Evolutionary conservation across 2,797 vertebrate species (phyloP).

Genomic region (Tadarida brasiliensis): DNA sequence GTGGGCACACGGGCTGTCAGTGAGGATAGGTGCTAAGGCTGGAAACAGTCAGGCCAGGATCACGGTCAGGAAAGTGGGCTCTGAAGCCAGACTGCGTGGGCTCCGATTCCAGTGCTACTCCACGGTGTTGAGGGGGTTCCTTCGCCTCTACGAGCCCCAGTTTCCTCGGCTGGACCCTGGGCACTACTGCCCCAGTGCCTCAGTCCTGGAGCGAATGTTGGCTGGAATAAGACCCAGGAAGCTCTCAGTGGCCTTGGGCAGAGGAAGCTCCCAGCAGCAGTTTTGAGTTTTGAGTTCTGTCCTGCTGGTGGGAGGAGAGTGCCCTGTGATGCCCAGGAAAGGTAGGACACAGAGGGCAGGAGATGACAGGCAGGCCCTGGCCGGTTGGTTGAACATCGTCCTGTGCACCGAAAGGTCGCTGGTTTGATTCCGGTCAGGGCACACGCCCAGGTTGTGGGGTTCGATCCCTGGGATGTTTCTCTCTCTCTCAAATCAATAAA

Average conservation of each 20-base stretch:
- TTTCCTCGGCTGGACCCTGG: background rate
- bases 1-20: rapidly evolving
- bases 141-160: background rate
- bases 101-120: background rate
- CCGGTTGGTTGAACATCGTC: no score
- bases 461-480: background rate
- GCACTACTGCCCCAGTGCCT: background rate
- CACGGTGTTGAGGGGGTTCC: rapidly evolving
- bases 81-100: background rate
- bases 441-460: no score
- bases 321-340: background rate
- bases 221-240: background rate
- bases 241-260: background rate
- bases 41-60: background rate
- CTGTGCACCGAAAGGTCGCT: no score
- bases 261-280: background rate
- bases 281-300: background rate
- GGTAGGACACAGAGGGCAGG: background rate
- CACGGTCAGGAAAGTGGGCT: background rate
- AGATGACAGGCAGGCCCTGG: no score
- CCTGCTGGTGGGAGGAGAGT: background rate
- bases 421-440: no score
- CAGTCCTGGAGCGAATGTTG: background rate
- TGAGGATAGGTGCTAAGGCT: background rate
- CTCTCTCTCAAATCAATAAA: background rate